Conservation (phyloP, 2,113 vertebrate genomes). For the Cairina moschata region DNA sequence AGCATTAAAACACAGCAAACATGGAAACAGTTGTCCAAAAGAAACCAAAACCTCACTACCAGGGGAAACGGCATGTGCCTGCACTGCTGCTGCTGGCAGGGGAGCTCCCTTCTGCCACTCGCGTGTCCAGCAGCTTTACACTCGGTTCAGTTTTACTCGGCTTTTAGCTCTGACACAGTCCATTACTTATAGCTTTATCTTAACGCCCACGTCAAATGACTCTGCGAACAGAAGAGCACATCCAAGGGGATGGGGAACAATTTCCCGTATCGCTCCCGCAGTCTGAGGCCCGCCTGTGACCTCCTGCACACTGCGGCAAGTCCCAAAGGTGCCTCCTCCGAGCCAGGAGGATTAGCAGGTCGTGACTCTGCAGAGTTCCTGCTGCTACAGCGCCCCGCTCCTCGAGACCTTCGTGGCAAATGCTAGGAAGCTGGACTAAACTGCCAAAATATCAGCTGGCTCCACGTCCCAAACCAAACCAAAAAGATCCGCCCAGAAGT, state of each 20-base stretch:
- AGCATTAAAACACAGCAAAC: neutral
- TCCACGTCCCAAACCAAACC: neutral
- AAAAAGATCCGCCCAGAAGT: neutral
- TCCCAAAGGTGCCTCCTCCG: neutral
- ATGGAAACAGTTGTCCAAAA: neutral
- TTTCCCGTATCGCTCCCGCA: neutral
- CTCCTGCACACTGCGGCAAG: neutral
- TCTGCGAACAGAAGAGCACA: neutral
- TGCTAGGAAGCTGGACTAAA: neutral
- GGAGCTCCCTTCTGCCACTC: neutral
- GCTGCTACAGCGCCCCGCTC: neutral
- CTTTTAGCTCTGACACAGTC: neutral
- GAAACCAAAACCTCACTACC: neutral
- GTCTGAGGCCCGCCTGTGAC: neutral
- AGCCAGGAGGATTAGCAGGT: neutral
- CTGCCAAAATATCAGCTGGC: neutral
- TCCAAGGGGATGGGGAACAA: neutral
- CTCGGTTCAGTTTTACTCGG: neutral
- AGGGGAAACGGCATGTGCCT: neutral
- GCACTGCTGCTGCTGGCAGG: neutral
- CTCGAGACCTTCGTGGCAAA: accelerated
- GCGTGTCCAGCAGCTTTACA: neutral
- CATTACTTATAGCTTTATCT: neutral
- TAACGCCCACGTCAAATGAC: neutral
- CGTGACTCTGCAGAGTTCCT: neutral